Percentiles rank a stretch among this genome's conserved stretches.
Conservation (phyloP, 1,140 invertebrate genomes). For the Saccostrea echinata region DNA sequence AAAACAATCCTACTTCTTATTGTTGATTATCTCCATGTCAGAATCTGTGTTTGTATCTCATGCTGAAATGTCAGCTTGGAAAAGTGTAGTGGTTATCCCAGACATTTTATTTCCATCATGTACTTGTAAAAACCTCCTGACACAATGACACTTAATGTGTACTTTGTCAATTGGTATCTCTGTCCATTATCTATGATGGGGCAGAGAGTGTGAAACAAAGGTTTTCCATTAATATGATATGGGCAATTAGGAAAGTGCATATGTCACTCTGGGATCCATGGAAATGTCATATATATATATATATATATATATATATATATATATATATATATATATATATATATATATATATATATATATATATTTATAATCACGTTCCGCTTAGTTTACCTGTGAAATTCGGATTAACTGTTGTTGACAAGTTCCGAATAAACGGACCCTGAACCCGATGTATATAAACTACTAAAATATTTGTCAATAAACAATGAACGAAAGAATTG, state of each 20-base stretch:
- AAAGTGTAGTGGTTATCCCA: neutral
- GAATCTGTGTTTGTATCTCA: neutral
- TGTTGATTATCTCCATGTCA: neutral
- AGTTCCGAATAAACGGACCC: no score
- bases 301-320: no score
- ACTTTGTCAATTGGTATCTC: conserved; percentile 23
- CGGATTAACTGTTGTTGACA: no score
- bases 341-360: neutral
- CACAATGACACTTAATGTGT: conserved; percentile 16
- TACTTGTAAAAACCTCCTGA: neutral
- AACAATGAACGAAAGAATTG: no score
- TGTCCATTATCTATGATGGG: conserved; percentile 20
- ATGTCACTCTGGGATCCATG: neutral
- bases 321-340: neutral
- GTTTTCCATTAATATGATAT: conserved; percentile 33
- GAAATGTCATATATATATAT: neutral
- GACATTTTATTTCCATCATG: neutral
- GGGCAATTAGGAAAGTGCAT: neutral
- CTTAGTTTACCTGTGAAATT: no score
- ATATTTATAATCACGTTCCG: no score
- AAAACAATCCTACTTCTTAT: neutral
- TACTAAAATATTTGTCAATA: no score
- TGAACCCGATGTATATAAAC: no score
- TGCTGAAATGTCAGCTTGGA: neutral
- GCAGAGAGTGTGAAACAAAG: conserved; percentile 8